Conservation (phyloP, 23 tunicate genomes). For the Trididemnum clinides region DNA sequence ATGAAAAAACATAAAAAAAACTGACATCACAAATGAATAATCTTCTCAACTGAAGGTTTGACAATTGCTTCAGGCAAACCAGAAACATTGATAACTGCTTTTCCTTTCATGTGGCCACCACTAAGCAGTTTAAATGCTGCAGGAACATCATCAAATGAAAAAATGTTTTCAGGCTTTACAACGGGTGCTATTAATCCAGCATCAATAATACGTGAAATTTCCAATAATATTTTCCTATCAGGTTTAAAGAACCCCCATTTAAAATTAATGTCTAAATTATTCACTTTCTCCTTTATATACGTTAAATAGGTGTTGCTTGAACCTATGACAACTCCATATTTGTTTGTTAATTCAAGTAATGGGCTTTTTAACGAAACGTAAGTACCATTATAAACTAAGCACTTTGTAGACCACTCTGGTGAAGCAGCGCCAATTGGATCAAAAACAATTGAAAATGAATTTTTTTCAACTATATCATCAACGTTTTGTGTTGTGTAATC, state of each 20-base stretch:
- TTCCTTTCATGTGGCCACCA: constrained; percentile 72
- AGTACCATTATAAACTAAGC: constrained; percentile 34
- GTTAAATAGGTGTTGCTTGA: constrained; percentile 13
- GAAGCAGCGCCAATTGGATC: constrained; percentile 73
- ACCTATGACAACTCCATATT: constrained; percentile 54
- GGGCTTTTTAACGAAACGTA: constrained; percentile 60
- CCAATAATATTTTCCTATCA: constrained; percentile 55
- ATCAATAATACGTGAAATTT: constrained; percentile 71
- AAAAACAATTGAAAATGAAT: constrained; percentile 55
- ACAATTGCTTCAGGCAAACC: constrained; percentile 76
- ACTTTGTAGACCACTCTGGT: constrained; percentile 53
- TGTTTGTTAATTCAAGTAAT: constrained; percentile 42
- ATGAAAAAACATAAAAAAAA: too few species aligned
- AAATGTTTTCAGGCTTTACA: constrained; percentile 50
- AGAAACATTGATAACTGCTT: constrained; percentile 81
- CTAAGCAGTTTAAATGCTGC: constrained; percentile 57
- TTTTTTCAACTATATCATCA: neutral
- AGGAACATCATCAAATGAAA: constrained; percentile 64
- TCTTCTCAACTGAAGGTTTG: constrained; percentile 67
- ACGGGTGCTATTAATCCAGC: constrained; percentile 69
- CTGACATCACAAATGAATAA: constrained; percentile 59
- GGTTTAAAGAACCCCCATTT: constrained; percentile 66
- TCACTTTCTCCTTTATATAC: neutral
- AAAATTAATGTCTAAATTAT: constrained; percentile 13
- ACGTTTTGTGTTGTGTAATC: constrained; percentile 68